Base-by-base conservation (phyloP, 2,888 invertebrate species). In the Drosophila paramelanica region DNA sequence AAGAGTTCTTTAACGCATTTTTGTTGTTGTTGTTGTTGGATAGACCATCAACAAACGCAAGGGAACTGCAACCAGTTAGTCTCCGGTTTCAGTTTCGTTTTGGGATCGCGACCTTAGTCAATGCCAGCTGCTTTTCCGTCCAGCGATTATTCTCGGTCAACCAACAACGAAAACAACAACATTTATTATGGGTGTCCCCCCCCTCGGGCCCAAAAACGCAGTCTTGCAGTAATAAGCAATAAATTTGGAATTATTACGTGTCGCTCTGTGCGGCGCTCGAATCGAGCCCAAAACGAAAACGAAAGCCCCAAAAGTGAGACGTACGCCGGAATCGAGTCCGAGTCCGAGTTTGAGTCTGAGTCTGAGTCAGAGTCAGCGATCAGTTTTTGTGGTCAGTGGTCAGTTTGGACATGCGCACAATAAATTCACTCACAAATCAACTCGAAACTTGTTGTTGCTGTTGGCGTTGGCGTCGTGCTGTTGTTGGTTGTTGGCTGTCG, bases 171-270 rank as follows among this genome's bases (percentile, higher is more conserved):
- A 33, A 39, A 42, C 50, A 43, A 43, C 46, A 59, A 43, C 42
- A 51, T 20, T 43, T 36, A 39, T 49, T 38, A 23, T 10, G 36
- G 14, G 8, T 31, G 49, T 5, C 23, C 51, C 25, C 50, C 11
- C 3, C 11, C 1, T 1, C 42, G 62, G 52, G 43, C 60, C 50
- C 50, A 31, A 38, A 43, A 38, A 39, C 38, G 59, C 39, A 66
- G 52, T 80, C 57, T 80, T 73, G 84, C 79, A 68, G 42, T 79
- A 72, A 83, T 81, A 81, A 88, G 79, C 87, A 67, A 83, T 83
- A 77, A 88, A 55, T 70, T 49, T 64, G 71, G 59, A 71, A 81
- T 70, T 81, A 89, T 84, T 84, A 89, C 89, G 89, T 83, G 70
- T 84, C 60, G 68, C 55, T 45, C 51, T 55, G 46, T 33, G 27